Percentiles rank a stretch among this genome's conserved stretches.
phyloP scores from a whole-genome alignment of 2,797 vertebrate species.

The Ispidina lecontei region DNA sequence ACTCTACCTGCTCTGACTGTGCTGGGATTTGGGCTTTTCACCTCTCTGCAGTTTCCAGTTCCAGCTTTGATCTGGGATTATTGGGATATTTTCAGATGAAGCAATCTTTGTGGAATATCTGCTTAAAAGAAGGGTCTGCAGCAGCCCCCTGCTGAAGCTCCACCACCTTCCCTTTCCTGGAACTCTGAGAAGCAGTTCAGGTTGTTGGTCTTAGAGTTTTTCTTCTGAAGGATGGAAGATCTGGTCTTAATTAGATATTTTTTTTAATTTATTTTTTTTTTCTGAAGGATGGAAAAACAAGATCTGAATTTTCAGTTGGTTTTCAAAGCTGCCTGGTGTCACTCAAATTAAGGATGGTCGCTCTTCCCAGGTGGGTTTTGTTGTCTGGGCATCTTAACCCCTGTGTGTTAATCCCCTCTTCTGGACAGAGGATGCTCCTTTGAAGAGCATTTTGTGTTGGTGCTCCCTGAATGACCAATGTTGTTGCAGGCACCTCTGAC shows the following conservation, averaged over 20 bases:
- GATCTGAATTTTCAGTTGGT: background rate
- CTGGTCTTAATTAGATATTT: background rate
- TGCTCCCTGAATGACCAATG: rapidly evolving
- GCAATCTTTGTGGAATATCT: background rate
- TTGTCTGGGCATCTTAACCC: background rate
- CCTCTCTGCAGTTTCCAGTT: background rate
- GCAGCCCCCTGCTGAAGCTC: background rate
- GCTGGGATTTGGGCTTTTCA: background rate
- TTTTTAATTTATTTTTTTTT: background rate
- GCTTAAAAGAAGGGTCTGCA: background rate
- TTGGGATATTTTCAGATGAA: background rate
- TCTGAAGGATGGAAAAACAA: background rate
- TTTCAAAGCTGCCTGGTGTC: background rate
- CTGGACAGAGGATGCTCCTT: rapidly evolving
- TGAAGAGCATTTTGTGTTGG: rapidly evolving
- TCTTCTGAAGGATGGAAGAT: background rate
- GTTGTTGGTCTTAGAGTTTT: background rate
- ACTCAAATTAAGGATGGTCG: background rate
- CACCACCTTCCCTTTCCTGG: rapidly evolving
- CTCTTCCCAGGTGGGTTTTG: background rate
- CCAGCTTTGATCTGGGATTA: background rate
- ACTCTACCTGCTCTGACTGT: rapidly evolving
- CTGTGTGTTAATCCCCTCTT: rapidly evolving
- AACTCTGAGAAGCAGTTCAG: rapidly evolving
- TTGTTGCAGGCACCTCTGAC: background rate